A percentile compares a stretch with the other conserved stretches of the same genome.
Conservation (phyloP, 2,797 vertebrate genomes). For the Lutjanus campechanus region DNA sequence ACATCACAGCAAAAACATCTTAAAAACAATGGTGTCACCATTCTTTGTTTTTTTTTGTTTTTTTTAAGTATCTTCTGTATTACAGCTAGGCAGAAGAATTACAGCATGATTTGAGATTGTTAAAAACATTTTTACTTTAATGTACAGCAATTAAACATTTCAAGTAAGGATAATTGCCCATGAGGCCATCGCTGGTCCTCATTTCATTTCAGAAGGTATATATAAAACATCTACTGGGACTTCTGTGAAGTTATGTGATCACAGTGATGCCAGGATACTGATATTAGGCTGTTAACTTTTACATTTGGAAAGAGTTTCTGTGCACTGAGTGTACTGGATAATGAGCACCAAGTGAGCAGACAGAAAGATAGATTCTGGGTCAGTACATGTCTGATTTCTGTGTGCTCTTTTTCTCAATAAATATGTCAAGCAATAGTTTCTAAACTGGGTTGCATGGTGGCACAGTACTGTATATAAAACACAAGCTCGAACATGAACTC, state of each 20-base stretch:
- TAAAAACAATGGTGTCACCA: neutral
- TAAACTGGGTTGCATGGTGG: neutral
- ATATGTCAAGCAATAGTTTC: slow-evolving; percentile 14
- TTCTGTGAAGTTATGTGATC: slow-evolving; percentile 3
- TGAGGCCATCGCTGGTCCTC: slow-evolving; percentile 5
- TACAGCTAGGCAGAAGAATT: neutral
- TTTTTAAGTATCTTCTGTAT: neutral
- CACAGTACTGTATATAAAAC: neutral
- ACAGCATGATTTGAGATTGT: neutral
- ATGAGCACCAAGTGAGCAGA: neutral
- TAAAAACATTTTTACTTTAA: slow-evolving; percentile 3
- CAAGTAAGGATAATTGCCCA: slow-evolving; percentile 1
- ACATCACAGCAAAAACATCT: neutral
- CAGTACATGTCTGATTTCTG: slow-evolving; percentile 2
- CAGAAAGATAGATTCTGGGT: slow-evolving; percentile 1
- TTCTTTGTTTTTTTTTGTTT: too few species aligned
- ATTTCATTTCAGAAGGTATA: neutral
- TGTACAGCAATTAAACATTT: slow-evolving; percentile 13
- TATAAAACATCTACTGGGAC: slow-evolving; percentile 12
- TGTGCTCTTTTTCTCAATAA: slow-evolving; percentile 11
- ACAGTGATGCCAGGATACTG: slow-evolving; percentile 1
- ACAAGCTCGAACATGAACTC: neutral
- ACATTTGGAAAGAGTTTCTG: neutral
- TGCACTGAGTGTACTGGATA: neutral
- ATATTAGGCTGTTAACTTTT: neutral